Percentiles rank a stretch among this genome's conserved stretches.
phyloP scores from a whole-genome alignment of 2,888 invertebrate species.

The Drosophila kambysellisi region DNA sequence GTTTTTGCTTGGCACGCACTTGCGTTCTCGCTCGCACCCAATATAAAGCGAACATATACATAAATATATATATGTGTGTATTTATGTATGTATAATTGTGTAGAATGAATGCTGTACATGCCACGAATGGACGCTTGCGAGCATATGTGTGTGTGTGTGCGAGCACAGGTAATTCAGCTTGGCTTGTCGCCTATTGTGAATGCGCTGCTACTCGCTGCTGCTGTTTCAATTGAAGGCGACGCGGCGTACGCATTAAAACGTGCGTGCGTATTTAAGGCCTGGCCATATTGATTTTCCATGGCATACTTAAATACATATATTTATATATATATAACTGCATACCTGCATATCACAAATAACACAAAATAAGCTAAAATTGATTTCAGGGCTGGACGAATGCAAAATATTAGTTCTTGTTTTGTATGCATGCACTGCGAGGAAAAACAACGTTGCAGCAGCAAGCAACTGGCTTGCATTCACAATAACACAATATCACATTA shows the following conservation, averaged over 20 bases:
- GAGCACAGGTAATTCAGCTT: slow-evolving; percentile 71
- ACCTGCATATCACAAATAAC: slow-evolving; percentile 25
- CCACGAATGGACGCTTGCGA: slow-evolving; percentile 46
- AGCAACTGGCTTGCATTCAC: slow-evolving; percentile 16
- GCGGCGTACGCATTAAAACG: slow-evolving; percentile 64
- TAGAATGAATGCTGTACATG: slow-evolving; percentile 74
- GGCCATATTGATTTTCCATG: slow-evolving; percentile 68
- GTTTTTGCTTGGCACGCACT: slow-evolving; percentile 61
- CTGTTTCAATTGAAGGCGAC: slow-evolving; percentile 64
- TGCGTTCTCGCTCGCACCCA: slow-evolving; percentile 64
- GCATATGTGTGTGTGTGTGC: slow-evolving; percentile 18
- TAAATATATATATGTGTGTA: slow-evolving; percentile 16
- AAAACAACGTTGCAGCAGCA: slow-evolving; percentile 3
- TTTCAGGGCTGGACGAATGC: slow-evolving; percentile 42
- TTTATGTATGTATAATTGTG: slow-evolving; percentile 32
- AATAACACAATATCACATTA: slow-evolving; percentile 23
- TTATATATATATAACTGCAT: slow-evolving; percentile 2
- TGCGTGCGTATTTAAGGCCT: slow-evolving; percentile 61
- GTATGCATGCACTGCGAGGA: slow-evolving; percentile 21
- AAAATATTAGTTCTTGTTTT: slow-evolving; percentile 34
- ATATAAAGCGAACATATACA: slow-evolving; percentile 48
- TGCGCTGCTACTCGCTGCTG: slow-evolving; percentile 50
- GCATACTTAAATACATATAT: slow-evolving; percentile 52
- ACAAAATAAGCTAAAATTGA: slow-evolving; percentile 36
- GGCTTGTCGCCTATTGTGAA: slow-evolving; percentile 67